Evolutionary conservation across 1,140 invertebrate genomes (phyloP).

Genomic region (Ptiloglossa arizonensis): DNA sequence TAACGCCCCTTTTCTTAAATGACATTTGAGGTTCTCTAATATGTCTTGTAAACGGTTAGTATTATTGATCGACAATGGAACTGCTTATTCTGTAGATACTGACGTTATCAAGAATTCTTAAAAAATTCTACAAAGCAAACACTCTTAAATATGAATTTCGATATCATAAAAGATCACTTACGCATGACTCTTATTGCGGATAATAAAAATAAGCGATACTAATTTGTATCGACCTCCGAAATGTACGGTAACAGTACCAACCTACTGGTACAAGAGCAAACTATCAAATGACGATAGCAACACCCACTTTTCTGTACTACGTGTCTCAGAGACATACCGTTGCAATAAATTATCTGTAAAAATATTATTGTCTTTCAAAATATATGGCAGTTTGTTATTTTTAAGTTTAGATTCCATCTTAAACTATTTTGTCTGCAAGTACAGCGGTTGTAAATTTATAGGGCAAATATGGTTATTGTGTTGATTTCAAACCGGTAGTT

Average conservation of each 20-base stretch:
- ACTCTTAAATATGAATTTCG: background rate
- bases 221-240: slow-evolving; percentile 34
- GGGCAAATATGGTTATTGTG: slow-evolving; percentile 30
- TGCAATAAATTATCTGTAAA: background rate
- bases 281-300: slow-evolving; percentile 65
- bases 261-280: slow-evolving; percentile 40
- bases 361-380: background rate
- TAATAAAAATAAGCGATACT: slow-evolving; percentile 25
- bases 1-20: slow-evolving; percentile 66
- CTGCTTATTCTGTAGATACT: slow-evolving; percentile 21
- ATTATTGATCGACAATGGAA: slow-evolving; percentile 68
- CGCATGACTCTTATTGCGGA: slow-evolving; percentile 46
- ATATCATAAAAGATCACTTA: slow-evolving; percentile 50
- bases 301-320: slow-evolving; percentile 71
- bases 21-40: slow-evolving; percentile 61
- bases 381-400: background rate
- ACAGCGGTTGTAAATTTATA: slow-evolving; percentile 5
- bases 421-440: background rate
- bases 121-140: background rate
- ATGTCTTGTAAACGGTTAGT: slow-evolving; percentile 66
- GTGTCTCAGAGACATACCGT: slow-evolving; percentile 20
- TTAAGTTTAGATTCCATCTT: background rate
- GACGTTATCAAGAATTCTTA: background rate
- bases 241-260: slow-evolving; percentile 47
- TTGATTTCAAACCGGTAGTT: slow-evolving; percentile 53